A percentile compares a stretch with the other conserved stretches of the same genome.
phyloP scores from a whole-genome alignment of 92 coral and sea anemone genomes.

The Montipora capitata region DNA sequence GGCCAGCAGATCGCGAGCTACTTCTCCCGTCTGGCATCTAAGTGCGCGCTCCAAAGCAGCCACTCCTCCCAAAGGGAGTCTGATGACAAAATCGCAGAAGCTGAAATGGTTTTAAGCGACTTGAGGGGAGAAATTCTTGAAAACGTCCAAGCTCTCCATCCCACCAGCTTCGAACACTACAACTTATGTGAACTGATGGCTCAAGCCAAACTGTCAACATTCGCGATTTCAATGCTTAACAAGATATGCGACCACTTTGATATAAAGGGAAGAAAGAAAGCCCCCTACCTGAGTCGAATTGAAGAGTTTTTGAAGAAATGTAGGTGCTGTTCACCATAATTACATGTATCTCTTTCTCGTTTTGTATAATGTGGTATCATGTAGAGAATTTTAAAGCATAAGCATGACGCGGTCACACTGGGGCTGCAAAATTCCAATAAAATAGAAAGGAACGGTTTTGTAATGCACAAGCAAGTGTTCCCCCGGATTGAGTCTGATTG shows the following conservation, averaged over 20 bases:
- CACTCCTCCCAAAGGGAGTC: background rate
- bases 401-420: no score
- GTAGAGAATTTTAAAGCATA: no score
- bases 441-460: background rate
- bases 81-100: slow-evolving; percentile 10
- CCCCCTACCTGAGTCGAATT: no score
- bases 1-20: background rate
- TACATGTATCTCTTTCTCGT: no score
- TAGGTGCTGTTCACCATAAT: no score
- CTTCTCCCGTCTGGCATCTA: slow-evolving; percentile 17
- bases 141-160: no score
- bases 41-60: slow-evolving; percentile 1
- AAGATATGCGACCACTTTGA: background rate
- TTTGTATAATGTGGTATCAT: no score
- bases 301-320: no score
- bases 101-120: slow-evolving; percentile 1
- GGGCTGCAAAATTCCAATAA: background rate
- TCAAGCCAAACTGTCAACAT: slow-evolving; percentile 11
- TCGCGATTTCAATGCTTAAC: slow-evolving; percentile 19
- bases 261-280: no score
- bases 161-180: no score
- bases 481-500: no score
- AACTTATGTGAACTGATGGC: slow-evolving; percentile 17
- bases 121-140: background rate
- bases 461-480: no score